Evolutionary conservation across 2,113 vertebrate species (phyloP), one percentile per base, ranked within the genome.

Genomic region (Pyxicephalus adspersus): DNA sequence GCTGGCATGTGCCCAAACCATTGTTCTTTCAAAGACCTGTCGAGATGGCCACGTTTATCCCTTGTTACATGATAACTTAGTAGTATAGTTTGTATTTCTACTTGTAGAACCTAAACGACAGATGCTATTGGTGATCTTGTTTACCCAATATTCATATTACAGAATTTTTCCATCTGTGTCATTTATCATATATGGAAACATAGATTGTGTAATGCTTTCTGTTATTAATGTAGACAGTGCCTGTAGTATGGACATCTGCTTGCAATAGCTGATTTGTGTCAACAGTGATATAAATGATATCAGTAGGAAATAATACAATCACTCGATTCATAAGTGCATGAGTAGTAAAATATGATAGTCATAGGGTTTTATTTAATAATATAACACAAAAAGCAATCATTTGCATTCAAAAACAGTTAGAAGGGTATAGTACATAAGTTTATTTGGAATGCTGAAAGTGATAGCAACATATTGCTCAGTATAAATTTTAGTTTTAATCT

Each of bases 11-110:
- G 38, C 61, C 71, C 80, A 82, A 82, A 65, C 60, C 50, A 64
- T 74, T 82, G 79, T 82, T 75, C 65, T 79, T 74, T 58, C 22
- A 74, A 74, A 71, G 68, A 64, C 57, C 28, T 72, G 60, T 73
- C 28, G 61, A 55, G 79, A 28, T 51, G 63, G 61, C 71, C 61
- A 38, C 73, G 68, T 71, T 70, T 64, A 67, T 81, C 58, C 79
- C 58, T 71, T 80, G 34, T 58, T 45, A 71, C 28, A 72, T 64
- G 79, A 34, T 61, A 72, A 72, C 22, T 25, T 64, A 50, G 70
- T 58, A 66, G n/a, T n/a, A n/a, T n/a, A n/a, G 64, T 68, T 28
- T 28, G 22, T 66, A 50, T 60, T 34, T 74, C 55, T 74, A 4
- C 71, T 60, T 74, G 57, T 54, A 60, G 38, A 19, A 58, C 70